Base-by-base conservation (phyloP, 2,888 invertebrate species). In the Hypolimnas misippus region DNA sequence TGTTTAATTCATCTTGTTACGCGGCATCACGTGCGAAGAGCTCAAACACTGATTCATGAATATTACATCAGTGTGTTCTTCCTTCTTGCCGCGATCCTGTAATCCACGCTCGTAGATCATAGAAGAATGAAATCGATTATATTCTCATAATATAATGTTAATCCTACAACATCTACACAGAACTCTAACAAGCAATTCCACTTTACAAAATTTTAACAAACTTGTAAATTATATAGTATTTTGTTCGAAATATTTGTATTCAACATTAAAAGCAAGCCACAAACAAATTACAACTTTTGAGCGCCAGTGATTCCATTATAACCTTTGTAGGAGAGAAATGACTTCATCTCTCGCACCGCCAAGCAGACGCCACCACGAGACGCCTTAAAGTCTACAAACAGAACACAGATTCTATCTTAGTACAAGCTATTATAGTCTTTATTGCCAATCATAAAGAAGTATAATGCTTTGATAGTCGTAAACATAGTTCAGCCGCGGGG, bases 361-460 rank as follows among this genome's bases (percentile, higher is more conserved):
- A 38, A 42, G 44, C 57, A 66, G 70, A 76, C 74, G 70, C 72
- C 69, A 61, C 54, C 64, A 17, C 40, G 68, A 35, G 35, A 58
- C 58, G 68, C 67, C 71, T 57, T 40, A 19, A 49, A 65, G 71
- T 71, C 70, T 71, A 62, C 58, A 67, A 63, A 65, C 63, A 66
- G 44, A 60, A 60, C 55, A 44, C 49, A 63, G 59, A 57, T 21
- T 53, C 25, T 25, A 12, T 14, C 1, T 44, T 7, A 6, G n/a
- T 40, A 21, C 49, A 65, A 44, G 44, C 67, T 46, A 63, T 35
- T 57, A 2, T 54, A 31, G 12, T n/a, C 53, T 25, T 44, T 67
- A 62, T 38, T 33, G n/a, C 29, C 2, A 38, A 50, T 7, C 7
- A 25, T 12, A 29, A 49, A 51, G 29, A 8, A 8, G 17, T 38